Conservation (phyloP, 2,113 vertebrate genomes). For the Axis porcinus region DNA sequence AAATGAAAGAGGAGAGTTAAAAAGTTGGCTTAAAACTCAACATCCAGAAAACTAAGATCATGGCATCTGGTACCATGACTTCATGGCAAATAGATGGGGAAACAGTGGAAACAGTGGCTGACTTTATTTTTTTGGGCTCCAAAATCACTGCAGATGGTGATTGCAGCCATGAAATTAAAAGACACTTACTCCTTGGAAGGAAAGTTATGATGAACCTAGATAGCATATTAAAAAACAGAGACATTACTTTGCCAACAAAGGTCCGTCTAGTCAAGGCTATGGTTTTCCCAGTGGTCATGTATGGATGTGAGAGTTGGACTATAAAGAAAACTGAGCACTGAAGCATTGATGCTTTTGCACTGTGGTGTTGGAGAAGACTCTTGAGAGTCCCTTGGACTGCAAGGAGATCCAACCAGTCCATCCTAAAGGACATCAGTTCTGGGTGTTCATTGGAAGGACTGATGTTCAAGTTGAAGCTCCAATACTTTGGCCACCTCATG, state of each 20-base stretch:
- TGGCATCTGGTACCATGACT: not conserved
- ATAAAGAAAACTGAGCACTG: rapidly evolving
- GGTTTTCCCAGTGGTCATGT: not conserved
- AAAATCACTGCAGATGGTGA: not conserved
- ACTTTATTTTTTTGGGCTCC: not conserved
- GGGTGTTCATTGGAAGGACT: too few species aligned
- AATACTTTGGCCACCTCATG: too few species aligned
- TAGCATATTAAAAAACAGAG: not conserved
- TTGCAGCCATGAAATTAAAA: not conserved
- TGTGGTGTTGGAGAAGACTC: not conserved
- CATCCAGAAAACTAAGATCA: not conserved
- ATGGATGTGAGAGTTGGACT: not conserved
- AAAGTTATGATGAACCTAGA: not conserved
- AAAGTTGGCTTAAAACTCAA: not conserved
- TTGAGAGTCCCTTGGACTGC: not conserved
- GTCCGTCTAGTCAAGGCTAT: not conserved
- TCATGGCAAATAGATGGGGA: not conserved
- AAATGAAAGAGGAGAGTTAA: not conserved
- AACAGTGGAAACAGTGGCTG: not conserved
- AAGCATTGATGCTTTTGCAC: not conserved
- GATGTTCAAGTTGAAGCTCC: too few species aligned
- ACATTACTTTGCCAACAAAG: not conserved
- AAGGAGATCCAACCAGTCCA: not conserved
- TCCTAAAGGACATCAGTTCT: not conserved
- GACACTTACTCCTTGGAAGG: not conserved